Evolutionary conservation across 64 coral and sea anemone species (phyloP), one percentile per base, ranked within the genome.

Genomic region (Platygyra sinensis): DNA sequence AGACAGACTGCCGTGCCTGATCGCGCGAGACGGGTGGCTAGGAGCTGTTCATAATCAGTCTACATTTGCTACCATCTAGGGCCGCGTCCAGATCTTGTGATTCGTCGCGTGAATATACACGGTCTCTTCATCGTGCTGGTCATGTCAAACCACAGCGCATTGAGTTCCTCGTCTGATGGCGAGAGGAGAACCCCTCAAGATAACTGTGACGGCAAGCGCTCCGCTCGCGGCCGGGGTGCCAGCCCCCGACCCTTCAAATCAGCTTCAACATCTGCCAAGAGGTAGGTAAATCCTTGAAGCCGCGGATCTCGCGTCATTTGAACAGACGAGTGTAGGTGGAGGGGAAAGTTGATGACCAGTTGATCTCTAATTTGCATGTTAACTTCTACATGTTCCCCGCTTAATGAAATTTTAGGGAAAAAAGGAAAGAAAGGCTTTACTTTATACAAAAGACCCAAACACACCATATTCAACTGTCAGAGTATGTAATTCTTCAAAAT

Each of bases 301-400:
- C 65, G 10, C 46, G 5, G 28, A 51, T 46, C 1, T n/a, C 19
- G 29, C 62, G 46, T 85, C 14, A 71, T 65, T 80, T 33, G 54
- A 30, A 28, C 14, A 59, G 13, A 52, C 54, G 25, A 27, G 67
- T 71, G 16, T 31, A 46, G 67, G 67, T 14, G 39, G 14, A 46
- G 63, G 15, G 54, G 54, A 57, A 57, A 57, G 54, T 1, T 57
- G 54, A 50, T 57, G 54, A 85, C 19, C 31, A 85, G 81, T 51
- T 85, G 38, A 50, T 85, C 81, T 85, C 81, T 85, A 85, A 85
- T 85, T 85, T 85, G 81, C 81, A 85, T 85, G 81, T 85, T 85
- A 85, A 85, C 62, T 85, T 85, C 28, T 36, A 36, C 0, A 38
- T 63, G 60, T 27, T 46, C 39, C 12, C 8, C 36, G 42, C 51